These are phyloP conservation scores for Crenichthys baileyi DNA, from an alignment of 2,797 vertebrate genomes.

Conservation along the genomic window DNA sequence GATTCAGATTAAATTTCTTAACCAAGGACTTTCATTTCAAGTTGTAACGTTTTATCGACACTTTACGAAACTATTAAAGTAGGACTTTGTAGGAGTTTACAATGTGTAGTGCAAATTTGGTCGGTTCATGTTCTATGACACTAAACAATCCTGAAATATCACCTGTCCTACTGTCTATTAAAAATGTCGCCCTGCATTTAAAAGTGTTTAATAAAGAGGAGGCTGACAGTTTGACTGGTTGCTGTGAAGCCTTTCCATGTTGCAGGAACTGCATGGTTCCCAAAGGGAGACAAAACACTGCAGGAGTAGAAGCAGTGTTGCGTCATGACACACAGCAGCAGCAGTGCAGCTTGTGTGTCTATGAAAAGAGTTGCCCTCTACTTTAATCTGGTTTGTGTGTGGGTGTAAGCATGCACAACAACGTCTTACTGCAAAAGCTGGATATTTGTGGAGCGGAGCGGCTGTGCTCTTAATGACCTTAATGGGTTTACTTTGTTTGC, in stretches of 20 bases:
- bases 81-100: no score
- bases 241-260: background rate
- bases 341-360: background rate
- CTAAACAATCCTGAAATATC: no score
- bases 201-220: background rate
- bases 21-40: no score
- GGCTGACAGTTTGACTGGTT: background rate
- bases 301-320: background rate
- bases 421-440: slow-evolving; percentile 19
- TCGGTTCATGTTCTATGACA: no score
- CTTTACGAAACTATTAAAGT: no score
- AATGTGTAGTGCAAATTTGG: no score
- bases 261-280: background rate
- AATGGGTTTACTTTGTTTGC: slow-evolving; percentile 24
- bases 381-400: slow-evolving; percentile 4
- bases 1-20: background rate
- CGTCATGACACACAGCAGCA: background rate
- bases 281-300: background rate
- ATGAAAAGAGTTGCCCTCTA: background rate
- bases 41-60: no score
- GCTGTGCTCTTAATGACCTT: slow-evolving; percentile 47
- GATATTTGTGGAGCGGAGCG: slow-evolving; percentile 55
- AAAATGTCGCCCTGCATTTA: background rate
- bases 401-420: background rate
- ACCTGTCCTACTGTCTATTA: no score